Evolutionary conservation across 2,888 invertebrate genomes (phyloP).

Genomic region (Balanococcus diminutus): DNA sequence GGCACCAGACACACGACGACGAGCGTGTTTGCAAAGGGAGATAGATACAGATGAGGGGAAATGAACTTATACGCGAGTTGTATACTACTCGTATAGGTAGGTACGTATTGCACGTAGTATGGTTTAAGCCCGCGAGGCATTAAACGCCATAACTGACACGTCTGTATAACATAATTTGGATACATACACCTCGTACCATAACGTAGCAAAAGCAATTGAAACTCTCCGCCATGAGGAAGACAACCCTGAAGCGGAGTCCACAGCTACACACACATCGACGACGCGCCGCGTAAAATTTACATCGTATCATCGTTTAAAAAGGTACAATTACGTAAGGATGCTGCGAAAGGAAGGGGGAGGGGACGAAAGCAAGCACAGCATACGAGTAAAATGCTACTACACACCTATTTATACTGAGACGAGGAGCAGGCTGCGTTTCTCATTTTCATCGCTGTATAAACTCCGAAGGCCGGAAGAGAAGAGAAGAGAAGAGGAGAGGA

Average conservation of each 20-base stretch:
- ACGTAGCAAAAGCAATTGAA: background rate
- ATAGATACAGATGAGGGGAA: background rate
- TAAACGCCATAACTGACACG: constrained; percentile 13
- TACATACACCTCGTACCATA: background rate
- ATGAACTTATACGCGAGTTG: background rate
- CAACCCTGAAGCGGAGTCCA: background rate
- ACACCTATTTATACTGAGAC: too few species aligned
- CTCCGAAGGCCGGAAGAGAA: too few species aligned
- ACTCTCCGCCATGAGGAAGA: background rate
- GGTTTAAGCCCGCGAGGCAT: constrained; percentile 4
- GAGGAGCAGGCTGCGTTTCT: too few species aligned
- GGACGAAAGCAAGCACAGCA: too few species aligned
- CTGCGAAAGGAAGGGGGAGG: too few species aligned
- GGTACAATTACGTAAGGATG: too few species aligned
- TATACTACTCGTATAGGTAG: background rate
- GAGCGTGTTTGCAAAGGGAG: background rate
- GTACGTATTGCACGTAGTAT: too few species aligned
- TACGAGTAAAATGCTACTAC: too few species aligned
- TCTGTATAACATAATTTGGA: constrained; percentile 4
- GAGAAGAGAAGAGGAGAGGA: too few species aligned
- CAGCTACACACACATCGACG: too few species aligned
- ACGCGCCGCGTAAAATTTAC: background rate
- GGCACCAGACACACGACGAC: background rate
- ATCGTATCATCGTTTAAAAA: background rate
- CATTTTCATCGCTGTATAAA: background rate